A percentile compares a stretch with the other conserved stretches of the same genome.
Conservation (phyloP, 2,797 vertebrate genomes). For the Fratercula arctica region DNA sequence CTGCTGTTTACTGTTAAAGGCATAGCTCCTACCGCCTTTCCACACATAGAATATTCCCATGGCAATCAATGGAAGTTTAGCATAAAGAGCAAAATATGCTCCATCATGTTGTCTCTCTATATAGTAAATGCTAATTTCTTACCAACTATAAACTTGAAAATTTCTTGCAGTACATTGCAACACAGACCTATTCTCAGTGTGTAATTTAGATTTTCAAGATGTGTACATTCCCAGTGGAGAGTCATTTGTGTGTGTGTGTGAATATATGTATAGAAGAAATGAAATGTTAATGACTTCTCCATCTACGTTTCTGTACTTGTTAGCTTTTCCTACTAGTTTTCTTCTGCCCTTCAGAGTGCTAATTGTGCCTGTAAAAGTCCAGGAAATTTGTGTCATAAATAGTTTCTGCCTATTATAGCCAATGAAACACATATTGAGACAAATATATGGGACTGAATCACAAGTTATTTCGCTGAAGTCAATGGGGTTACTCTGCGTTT, state of each 20-base stretch:
- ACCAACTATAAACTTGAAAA: slow-evolving; percentile 55
- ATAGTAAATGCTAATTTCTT: slow-evolving; percentile 69
- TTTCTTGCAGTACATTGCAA: slow-evolving; percentile 54
- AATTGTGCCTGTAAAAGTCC: slow-evolving; percentile 57
- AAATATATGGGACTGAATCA: slow-evolving; percentile 50
- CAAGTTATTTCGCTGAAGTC: slow-evolving; percentile 57
- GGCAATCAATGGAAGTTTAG: slow-evolving; percentile 63
- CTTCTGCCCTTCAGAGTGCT: slow-evolving; percentile 52
- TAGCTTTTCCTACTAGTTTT: slow-evolving; percentile 54
- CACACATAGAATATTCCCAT: slow-evolving; percentile 53
- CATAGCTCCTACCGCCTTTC: slow-evolving; percentile 23
- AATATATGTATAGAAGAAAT: slow-evolving; percentile 44
- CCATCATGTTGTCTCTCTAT: slow-evolving; percentile 55
- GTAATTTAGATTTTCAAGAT: slow-evolving; percentile 55
- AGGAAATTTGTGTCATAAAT: slow-evolving; percentile 64
- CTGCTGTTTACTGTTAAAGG: slow-evolving; percentile 69
- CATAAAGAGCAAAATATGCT: slow-evolving; percentile 64
- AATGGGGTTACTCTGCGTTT: slow-evolving; percentile 54
- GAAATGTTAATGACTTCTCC: slow-evolving; percentile 62
- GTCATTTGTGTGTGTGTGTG: neutral
- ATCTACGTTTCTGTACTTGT: slow-evolving; percentile 46
- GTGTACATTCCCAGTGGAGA: slow-evolving; percentile 34
- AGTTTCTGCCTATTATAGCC: slow-evolving; percentile 63
- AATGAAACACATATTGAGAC: slow-evolving; percentile 61
- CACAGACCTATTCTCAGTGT: slow-evolving; percentile 53